Percentiles rank a stretch among this genome's conserved stretches.
These are phyloP conservation scores for Drosophila basisetae DNA, from an alignment of 2,888 invertebrate species.

Conservation along the genomic window DNA sequence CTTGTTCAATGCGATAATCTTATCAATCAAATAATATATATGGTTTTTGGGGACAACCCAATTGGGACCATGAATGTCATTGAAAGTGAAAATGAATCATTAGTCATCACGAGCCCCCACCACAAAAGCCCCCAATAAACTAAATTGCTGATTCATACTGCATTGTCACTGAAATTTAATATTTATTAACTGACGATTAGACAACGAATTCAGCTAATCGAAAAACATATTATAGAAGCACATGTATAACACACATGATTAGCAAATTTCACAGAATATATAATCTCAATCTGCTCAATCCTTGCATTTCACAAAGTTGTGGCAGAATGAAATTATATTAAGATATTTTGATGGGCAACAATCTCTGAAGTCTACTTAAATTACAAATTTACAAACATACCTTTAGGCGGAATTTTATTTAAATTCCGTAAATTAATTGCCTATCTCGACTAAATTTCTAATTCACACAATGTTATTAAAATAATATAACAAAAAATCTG, in stretches of 20 bases:
- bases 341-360: too few relatives aligned
- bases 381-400: constrained; percentile 3
- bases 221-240: not conserved
- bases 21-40: constrained; percentile 41
- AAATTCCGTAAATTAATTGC: not conserved
- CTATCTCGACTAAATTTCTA: not conserved
- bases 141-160: constrained; percentile 10
- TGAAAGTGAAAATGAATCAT: constrained; percentile 39
- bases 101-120: constrained; percentile 28
- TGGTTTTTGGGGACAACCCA: not conserved
- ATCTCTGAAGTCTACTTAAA: not conserved
- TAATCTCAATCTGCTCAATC: not conserved
- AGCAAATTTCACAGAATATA: not conserved
- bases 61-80: not conserved
- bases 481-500: not conserved
- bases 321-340: not conserved
- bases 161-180: not conserved
- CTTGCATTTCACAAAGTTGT: not conserved
- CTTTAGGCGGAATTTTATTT: constrained; percentile 2
- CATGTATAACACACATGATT: not conserved
- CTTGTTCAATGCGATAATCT: constrained; percentile 11
- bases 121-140: constrained; percentile 8
- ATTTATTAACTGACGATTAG: not conserved
- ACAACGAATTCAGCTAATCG: constrained; percentile 1
- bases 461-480: not conserved